Percentiles rank a stretch among this genome's conserved stretches.
phyloP scores from a whole-genome alignment of 1,140 invertebrate genomes.

The Neelides sp. region DNA sequence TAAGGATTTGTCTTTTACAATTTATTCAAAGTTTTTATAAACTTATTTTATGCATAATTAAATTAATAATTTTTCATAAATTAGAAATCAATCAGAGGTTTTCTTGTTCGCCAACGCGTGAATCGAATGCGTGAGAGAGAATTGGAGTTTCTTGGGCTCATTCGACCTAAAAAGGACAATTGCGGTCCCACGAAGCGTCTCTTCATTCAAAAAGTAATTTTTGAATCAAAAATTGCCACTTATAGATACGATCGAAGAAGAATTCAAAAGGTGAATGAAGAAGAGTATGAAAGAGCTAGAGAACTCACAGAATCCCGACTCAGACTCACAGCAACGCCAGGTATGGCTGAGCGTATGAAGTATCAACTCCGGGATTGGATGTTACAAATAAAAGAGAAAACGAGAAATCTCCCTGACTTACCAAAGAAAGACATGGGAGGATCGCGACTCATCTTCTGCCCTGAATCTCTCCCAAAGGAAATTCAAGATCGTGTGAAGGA shows the following conservation, averaged over 20 bases:
- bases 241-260: no score
- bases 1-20: no score
- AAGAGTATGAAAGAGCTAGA: constrained; percentile 53
- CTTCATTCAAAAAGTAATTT: no score
- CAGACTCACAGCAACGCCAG: constrained; percentile 42
- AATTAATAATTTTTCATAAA: constrained; percentile 21
- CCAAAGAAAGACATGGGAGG: constrained; percentile 80
- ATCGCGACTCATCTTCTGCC: constrained; percentile 64
- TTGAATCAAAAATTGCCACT: no score
- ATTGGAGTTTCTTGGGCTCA: constrained; percentile 13
- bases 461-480: constrained; percentile 22
- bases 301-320: constrained; percentile 40
- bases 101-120: constrained; percentile 17
- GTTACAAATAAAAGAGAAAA: constrained; percentile 56
- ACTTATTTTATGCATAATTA: no score
- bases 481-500: constrained; percentile 43
- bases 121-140: constrained; percentile 18
- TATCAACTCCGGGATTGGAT: constrained; percentile 77
- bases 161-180: no score
- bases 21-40: no score
- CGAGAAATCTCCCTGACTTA: constrained; percentile 78
- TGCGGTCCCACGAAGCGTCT: background rate
- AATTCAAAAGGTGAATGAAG: constrained; percentile 47
- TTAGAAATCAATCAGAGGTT: constrained; percentile 20
- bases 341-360: constrained; percentile 50